Conservation (phyloP, 2,888 invertebrate genomes). For the Ceraclea dissimilis region DNA sequence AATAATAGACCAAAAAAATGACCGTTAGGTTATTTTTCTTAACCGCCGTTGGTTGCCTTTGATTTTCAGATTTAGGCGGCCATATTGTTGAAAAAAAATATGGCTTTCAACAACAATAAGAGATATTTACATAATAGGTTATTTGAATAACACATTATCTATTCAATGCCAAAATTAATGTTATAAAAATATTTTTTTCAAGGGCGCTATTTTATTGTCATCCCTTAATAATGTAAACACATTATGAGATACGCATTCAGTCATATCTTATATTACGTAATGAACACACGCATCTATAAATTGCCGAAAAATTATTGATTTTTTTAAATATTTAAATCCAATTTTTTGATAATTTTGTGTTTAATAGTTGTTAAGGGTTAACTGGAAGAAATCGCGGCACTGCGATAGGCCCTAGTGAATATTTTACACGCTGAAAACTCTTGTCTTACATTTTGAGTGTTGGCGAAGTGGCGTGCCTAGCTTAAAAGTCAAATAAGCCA, state of each 20-base stretch:
- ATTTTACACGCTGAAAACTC: no score
- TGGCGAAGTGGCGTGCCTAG: no score
- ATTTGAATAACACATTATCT: neutral
- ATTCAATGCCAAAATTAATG: neutral
- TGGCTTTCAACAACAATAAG: neutral
- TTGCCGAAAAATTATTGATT: neutral
- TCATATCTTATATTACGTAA: slow-evolving; percentile 14
- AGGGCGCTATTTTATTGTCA: slow-evolving; percentile 16
- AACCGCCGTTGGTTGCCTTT: slow-evolving; percentile 6
- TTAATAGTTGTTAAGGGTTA: no score
- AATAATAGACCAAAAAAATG: slow-evolving; percentile 17
- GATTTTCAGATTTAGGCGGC: neutral
- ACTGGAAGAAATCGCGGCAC: no score
- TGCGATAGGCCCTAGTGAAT: no score
- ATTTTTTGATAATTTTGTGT: no score
- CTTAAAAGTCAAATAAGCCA: no score
- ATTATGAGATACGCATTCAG: slow-evolving; percentile 12
- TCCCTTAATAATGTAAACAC: slow-evolving; percentile 15
- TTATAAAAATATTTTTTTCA: neutral
- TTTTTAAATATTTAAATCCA: no score
- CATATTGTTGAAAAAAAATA: slow-evolving; percentile 10
- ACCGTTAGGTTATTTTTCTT: slow-evolving; percentile 11
- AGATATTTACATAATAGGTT: neutral
- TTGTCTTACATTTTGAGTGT: no score
- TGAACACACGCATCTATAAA: slow-evolving; percentile 17